Percentiles rank a stretch among this genome's conserved stretches.
These are phyloP conservation scores for Haemorhous mexicanus DNA, from an alignment of 2,113 vertebrate genomes.

Conservation along the genomic window DNA sequence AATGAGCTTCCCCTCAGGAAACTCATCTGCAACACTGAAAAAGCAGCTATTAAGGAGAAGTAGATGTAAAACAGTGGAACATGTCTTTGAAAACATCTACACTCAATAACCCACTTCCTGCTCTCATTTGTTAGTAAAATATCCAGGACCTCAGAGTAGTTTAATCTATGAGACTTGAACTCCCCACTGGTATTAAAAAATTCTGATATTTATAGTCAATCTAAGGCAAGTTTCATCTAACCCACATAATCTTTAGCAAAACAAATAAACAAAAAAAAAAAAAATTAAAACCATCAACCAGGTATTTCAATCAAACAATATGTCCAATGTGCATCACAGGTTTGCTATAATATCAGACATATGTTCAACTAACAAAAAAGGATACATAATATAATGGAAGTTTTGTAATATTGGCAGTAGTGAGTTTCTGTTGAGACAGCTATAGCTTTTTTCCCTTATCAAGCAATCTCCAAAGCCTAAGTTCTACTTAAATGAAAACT, in stretches of 20 bases:
- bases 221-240: not conserved
- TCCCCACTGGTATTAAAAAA: not conserved
- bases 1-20: not conserved
- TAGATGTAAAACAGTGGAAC: not conserved
- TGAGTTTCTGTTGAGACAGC: not conserved
- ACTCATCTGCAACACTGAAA: not conserved
- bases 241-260: not conserved
- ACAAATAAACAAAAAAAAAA: not conserved
- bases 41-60: not conserved
- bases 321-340: not conserved
- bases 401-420: not conserved
- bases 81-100: not conserved
- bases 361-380: not conserved
- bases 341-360: not conserved
- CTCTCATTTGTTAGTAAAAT: not conserved
- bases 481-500: conserved; percentile 58
- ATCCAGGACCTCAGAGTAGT: not conserved
- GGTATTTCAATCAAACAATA: not conserved
- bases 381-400: not conserved
- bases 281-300: not conserved
- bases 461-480: not conserved
- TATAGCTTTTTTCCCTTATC: not conserved
- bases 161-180: not conserved
- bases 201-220: not conserved
- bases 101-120: not conserved